Evolutionary conservation across 2,113 vertebrate genomes (phyloP).

Genomic region (Bagarius yarrelli): DNA sequence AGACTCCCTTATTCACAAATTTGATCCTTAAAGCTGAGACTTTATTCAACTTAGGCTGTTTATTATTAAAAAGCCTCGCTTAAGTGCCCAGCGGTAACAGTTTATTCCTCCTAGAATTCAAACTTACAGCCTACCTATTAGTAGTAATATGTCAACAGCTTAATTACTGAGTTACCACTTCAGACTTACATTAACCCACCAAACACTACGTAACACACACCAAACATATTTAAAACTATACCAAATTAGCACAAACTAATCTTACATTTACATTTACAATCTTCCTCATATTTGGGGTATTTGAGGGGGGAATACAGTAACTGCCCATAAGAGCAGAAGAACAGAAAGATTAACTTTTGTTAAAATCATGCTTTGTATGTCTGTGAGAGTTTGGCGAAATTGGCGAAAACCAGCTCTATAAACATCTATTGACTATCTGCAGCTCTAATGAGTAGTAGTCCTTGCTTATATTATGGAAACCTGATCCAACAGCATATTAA

Average conservation of each 20-base stretch:
- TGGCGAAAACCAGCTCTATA: not conserved
- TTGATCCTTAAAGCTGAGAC: no score
- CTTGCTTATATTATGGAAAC: slow-evolving; percentile 18
- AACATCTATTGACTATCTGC: slow-evolving; percentile 4
- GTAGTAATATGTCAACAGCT: no score
- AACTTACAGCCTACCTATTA: no score
- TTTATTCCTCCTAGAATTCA: no score
- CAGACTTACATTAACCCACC: not conserved
- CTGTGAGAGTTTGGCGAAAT: not conserved
- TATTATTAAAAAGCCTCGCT: no score
- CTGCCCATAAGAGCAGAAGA: not conserved
- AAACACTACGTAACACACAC: not conserved
- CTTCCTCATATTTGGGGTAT: not conserved
- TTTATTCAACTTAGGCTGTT: no score
- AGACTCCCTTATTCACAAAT: no score
- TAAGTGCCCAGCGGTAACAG: no score
- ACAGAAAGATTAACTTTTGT: not conserved
- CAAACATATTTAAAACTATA: not conserved
- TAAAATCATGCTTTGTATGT: not conserved
- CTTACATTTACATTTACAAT: no score
- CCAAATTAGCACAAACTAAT: not conserved
- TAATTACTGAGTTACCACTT: no score
- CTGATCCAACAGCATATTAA: slow-evolving; percentile 28
- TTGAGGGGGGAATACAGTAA: not conserved
- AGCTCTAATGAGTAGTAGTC: slow-evolving; percentile 32